Evolutionary conservation across 1,140 invertebrate genomes (phyloP).

Genomic region (Drosophila cardini): DNA sequence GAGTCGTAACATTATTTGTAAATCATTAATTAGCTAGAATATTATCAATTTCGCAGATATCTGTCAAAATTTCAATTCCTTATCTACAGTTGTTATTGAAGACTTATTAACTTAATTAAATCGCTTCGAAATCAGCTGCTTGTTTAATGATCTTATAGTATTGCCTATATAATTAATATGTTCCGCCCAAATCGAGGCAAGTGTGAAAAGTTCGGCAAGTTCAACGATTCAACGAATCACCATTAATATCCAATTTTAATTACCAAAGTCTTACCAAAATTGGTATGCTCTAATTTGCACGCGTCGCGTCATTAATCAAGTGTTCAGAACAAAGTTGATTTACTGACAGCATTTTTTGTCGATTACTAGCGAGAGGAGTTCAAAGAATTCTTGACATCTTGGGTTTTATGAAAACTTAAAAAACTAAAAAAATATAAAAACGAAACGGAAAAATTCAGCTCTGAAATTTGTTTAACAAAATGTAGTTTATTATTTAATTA

Average conservation of each 20-base stretch:
- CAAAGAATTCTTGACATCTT: neutral
- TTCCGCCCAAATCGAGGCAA: conserved; percentile 61
- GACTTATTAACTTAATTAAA: too few species aligned
- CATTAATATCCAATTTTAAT: conserved; percentile 81
- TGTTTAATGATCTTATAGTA: conserved; percentile 22
- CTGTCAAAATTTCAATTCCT: neutral
- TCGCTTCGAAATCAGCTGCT: neutral
- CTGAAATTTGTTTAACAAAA: too few species aligned
- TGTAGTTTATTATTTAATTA: too few species aligned
- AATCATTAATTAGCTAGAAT: too few species aligned
- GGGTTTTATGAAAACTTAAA: too few species aligned
- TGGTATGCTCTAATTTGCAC: conserved; percentile 76
- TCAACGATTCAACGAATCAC: conserved; percentile 61
- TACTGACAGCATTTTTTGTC: neutral
- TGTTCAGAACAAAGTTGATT: conserved; percentile 24
- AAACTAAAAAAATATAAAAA: too few species aligned
- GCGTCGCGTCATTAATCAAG: conserved; percentile 73
- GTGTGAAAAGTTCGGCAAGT: conserved; percentile 59
- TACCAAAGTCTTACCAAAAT: conserved; percentile 59
- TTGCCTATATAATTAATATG: neutral
- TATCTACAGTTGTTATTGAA: too few species aligned
- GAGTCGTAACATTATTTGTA: neutral
- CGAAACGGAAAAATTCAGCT: too few species aligned
- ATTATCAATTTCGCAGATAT: too few species aligned
- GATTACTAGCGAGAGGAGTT: conserved; percentile 7